Conservation (phyloP, 2,888 invertebrate genomes). For the Callinectes sapidus region DNA sequence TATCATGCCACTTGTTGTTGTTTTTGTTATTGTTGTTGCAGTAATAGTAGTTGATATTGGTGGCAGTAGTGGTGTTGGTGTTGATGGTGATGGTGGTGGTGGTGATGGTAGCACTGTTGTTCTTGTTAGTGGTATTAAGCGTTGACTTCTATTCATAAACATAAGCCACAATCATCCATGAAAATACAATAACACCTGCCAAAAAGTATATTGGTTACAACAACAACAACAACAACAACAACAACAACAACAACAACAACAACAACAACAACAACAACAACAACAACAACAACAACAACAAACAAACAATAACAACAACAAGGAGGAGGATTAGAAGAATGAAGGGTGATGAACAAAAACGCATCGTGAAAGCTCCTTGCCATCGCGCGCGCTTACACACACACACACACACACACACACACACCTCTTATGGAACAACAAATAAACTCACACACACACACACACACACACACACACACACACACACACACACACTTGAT, state of each 20-base stretch:
- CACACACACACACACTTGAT: not conserved
- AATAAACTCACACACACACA: constrained; percentile 11
- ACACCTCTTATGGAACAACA: not conserved
- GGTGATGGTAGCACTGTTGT: not conserved
- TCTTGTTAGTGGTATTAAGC: not conserved
- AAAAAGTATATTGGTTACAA: not conserved
- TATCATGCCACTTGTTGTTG: not conserved
- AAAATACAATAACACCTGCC: not conserved
- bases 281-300: not conserved
- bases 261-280: not conserved
- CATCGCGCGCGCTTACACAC: not conserved
- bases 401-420: not conserved
- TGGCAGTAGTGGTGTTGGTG: not conserved
- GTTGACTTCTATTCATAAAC: too few relatives aligned
- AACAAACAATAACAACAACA: too few relatives aligned
- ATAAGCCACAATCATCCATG: too few relatives aligned
- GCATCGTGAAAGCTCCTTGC: not conserved
- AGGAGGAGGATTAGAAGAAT: not conserved
- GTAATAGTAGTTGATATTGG: not conserved
- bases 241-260: not conserved
- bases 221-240: not conserved
- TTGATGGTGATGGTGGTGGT: not conserved
- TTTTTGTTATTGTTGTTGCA: not conserved
- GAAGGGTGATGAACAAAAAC: not conserved
- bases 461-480: constrained; percentile 21